These are phyloP conservation scores for Plutella xylostella DNA, from an alignment of 2,888 invertebrate species.

Conservation along the genomic window DNA sequence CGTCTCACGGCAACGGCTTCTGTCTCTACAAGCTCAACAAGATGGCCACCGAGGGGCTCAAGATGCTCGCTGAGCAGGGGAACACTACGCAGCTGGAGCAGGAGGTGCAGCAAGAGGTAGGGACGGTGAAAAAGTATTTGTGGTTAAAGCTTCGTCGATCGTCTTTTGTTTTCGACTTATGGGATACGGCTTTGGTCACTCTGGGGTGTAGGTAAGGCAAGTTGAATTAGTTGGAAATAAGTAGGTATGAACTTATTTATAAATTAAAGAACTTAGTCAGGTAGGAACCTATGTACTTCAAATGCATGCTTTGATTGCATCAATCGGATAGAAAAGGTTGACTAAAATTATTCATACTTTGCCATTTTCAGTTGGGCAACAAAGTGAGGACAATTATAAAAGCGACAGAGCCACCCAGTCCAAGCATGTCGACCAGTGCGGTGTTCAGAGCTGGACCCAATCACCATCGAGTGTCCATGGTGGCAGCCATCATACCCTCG, in stretches of 20 bases:
- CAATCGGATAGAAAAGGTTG: too few relatives aligned
- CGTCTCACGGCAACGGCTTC: constrained; percentile 46
- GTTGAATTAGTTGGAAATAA: too few relatives aligned
- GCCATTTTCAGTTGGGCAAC: constrained; percentile 40
- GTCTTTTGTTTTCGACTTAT: too few relatives aligned
- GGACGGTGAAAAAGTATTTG: too few relatives aligned
- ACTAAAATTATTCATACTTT: too few relatives aligned
- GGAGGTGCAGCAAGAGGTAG: constrained; percentile 44
- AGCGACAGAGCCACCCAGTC: constrained; percentile 39
- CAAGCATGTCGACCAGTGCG: constrained; percentile 37
- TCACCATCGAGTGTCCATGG: constrained; percentile 49
- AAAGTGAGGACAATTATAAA: constrained; percentile 52
- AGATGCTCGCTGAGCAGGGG: constrained; percentile 55
- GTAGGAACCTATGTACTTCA: too few relatives aligned
- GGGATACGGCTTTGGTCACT: too few relatives aligned
- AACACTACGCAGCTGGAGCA: constrained; percentile 52
- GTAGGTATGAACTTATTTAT: too few relatives aligned
- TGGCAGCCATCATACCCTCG: constrained; percentile 61
- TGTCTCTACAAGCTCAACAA: constrained; percentile 38
- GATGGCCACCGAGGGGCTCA: constrained; percentile 41
- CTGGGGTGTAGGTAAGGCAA: too few relatives aligned
- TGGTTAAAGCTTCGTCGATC: too few relatives aligned
- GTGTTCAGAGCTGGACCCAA: constrained; percentile 43
- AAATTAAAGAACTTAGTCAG: too few relatives aligned
- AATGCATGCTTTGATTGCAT: too few relatives aligned